Percentiles rank a stretch among this genome's conserved stretches.
Conservation (phyloP, 2,888 invertebrate genomes). For the Anoplius nigerrimus region DNA sequence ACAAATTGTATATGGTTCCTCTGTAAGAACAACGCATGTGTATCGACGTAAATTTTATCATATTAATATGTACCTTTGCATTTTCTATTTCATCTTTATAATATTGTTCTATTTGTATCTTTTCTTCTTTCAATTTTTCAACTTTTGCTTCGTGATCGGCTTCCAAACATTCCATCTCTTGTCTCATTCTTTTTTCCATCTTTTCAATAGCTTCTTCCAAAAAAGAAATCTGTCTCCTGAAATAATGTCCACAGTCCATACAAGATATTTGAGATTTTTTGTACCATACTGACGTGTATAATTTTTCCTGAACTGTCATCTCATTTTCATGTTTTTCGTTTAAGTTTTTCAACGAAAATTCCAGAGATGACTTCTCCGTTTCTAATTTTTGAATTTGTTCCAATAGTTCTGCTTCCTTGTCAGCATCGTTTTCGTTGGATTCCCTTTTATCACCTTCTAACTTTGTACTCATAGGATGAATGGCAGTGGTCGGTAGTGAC, state of each 20-base stretch:
- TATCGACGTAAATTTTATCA: neutral
- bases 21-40: conserved; percentile 41
- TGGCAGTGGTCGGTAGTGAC: conserved; percentile 38
- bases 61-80: conserved; percentile 52
- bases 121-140: conserved; percentile 62
- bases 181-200: conserved; percentile 61
- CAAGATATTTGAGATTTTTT: neutral
- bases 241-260: neutral
- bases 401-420: conserved; percentile 49
- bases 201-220: conserved; percentile 60
- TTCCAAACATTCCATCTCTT: conserved; percentile 62
- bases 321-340: conserved; percentile 68
- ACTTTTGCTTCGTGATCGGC: conserved; percentile 62
- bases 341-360: conserved; percentile 49
- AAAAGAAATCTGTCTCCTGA: conserved; percentile 64
- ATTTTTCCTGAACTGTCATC: conserved; percentile 65
- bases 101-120: conserved; percentile 52
- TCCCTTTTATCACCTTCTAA: conserved; percentile 15
- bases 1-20: conserved; percentile 52
- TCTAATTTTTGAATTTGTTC: conserved; percentile 59
- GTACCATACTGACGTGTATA: conserved; percentile 42
- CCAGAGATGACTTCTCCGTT: conserved; percentile 63
- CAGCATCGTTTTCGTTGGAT: conserved; percentile 22
- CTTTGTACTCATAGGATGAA: conserved; percentile 24
- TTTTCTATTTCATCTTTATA: conserved; percentile 61